Percentiles rank a stretch among this genome's conserved stretches.
phyloP scores from a whole-genome alignment of 2,113 vertebrate species.

The Zosterops lateralis region DNA sequence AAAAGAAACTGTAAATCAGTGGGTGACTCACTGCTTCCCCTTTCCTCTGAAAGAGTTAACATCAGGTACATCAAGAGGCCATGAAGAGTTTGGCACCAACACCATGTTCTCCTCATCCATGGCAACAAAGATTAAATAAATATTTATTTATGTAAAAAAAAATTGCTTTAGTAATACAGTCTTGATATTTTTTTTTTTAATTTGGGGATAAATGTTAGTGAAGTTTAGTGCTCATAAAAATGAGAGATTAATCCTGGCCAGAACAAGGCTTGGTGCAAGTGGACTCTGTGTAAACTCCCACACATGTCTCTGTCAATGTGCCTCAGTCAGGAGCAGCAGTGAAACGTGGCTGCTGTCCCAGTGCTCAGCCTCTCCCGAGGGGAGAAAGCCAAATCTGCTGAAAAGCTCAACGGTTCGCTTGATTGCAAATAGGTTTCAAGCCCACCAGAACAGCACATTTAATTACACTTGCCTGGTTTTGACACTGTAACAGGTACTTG shows the following conservation, averaged over 20 bases:
- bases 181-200: conserved; percentile 29
- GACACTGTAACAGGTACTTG: background rate
- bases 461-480: background rate
- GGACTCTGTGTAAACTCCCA: conserved; percentile 17
- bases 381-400: background rate
- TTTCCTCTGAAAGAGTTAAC: conserved; percentile 18
- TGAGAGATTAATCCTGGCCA: background rate
- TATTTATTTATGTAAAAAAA: conserved; percentile 51
- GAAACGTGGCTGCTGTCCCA: conserved; percentile 16
- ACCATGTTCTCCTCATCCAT: background rate
- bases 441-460: background rate
- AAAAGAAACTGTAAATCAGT: background rate
- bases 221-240: conserved; percentile 37
- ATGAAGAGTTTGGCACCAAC: conserved; percentile 10
- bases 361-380: conserved; percentile 14
- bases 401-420: background rate
- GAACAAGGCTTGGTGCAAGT: background rate
- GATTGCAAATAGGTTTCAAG: conserved; percentile 14
- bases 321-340: background rate
- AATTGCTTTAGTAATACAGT: conserved; percentile 50
- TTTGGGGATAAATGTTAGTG: conserved; percentile 39
- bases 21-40: background rate
- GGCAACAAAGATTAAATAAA: conserved; percentile 53
- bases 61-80: conserved; percentile 20
- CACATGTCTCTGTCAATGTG: background rate